Conservation (phyloP, 2,113 vertebrate genomes). For the Eretmochelys imbricata region DNA sequence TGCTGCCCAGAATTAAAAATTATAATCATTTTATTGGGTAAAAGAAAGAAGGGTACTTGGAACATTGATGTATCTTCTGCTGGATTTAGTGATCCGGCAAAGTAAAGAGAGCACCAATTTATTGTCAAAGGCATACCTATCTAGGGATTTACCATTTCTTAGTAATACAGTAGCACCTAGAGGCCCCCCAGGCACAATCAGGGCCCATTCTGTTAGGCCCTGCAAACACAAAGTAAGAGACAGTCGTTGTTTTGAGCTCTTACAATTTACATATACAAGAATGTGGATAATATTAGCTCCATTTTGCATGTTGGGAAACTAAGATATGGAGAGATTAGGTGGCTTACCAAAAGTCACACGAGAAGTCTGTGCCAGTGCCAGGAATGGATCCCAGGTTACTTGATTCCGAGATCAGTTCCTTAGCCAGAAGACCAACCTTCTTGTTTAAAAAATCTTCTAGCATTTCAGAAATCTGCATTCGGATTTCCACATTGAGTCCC, state of each 20-base stretch:
- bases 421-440: background rate
- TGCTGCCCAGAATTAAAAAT: background rate
- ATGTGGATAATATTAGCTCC: background rate
- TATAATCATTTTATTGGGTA: background rate
- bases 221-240: background rate
- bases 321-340: background rate
- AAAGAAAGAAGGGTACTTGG: background rate
- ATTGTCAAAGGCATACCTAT: background rate
- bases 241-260: background rate
- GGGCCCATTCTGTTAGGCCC: background rate
- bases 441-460: background rate
- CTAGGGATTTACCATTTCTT: background rate
- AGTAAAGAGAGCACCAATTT: background rate
- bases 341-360: background rate
- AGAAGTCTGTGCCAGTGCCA: background rate
- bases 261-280: background rate
- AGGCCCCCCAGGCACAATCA: background rate
- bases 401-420: background rate
- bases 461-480: background rate
- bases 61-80: background rate
- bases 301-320: background rate
- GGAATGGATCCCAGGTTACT: background rate
- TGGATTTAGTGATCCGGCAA: background rate
- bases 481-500: background rate
- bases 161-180: background rate